phyloP scores from a whole-genome alignment of 2,888 invertebrate genomes.

The Meteorus colon region DNA sequence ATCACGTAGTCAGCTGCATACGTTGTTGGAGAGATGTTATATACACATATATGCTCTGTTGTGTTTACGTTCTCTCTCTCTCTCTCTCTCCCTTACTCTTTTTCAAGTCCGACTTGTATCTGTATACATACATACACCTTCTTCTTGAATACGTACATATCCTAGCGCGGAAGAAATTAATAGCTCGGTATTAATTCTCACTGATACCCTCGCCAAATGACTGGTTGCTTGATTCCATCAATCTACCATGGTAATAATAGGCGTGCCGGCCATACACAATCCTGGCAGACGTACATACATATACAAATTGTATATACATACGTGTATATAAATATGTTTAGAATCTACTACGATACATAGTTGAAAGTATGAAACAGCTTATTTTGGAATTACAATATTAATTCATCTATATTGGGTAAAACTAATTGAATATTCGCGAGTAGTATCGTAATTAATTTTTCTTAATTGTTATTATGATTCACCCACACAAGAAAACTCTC shows the following conservation, averaged over 20 bases:
- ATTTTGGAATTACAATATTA: constrained; percentile 22
- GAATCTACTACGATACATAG: not conserved
- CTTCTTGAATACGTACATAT: constrained; percentile 29
- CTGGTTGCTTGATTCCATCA: constrained; percentile 72
- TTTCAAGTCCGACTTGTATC: constrained; percentile 18
- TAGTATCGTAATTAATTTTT: not conserved
- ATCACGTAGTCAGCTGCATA: constrained; percentile 60
- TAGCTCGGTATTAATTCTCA: constrained; percentile 72
- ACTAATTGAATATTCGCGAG: constrained; percentile 1
- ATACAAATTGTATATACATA: not conserved
- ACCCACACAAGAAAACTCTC: not conserved
- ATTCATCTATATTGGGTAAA: constrained; percentile 1
- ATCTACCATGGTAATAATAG: constrained; percentile 70
- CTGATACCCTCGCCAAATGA: constrained; percentile 71
- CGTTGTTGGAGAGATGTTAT: constrained; percentile 25
- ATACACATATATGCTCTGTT: constrained; percentile 30
- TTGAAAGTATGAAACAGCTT: constrained; percentile 20
- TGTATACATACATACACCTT: constrained; percentile 18
- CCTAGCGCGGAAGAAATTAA: constrained; percentile 67
- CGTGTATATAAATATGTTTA: not conserved
- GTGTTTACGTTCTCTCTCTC: constrained; percentile 36
- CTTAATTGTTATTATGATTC: not conserved
- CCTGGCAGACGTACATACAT: not conserved
- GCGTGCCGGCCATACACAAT: constrained; percentile 54
- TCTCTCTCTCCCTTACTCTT: not conserved